Evolutionary conservation across 2,797 vertebrate species (phyloP).

Genomic region (Alosa sapidissima): DNA sequence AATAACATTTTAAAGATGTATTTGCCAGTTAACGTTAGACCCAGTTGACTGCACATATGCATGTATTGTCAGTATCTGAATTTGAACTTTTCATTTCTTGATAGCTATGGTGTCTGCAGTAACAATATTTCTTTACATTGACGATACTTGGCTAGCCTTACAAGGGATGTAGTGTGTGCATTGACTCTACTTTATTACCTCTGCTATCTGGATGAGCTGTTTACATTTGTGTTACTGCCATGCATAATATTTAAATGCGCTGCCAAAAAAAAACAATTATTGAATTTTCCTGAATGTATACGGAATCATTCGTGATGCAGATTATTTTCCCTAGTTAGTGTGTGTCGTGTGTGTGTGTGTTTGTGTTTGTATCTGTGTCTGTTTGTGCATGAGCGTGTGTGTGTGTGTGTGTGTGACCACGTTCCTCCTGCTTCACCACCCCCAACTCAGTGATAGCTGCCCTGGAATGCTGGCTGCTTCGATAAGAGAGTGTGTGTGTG

Average conservation of each 20-base stretch:
- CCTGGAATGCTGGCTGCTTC: constrained; percentile 2
- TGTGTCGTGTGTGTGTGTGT: background rate
- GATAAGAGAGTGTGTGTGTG: constrained; percentile 13
- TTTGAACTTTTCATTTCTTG: background rate
- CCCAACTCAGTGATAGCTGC: background rate
- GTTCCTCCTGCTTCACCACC: background rate
- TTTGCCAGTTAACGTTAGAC: too few relatives aligned
- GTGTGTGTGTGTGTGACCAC: background rate
- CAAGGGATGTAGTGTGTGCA: too few relatives aligned
- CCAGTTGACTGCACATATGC: too few relatives aligned
- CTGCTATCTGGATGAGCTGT: too few relatives aligned
- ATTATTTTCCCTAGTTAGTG: background rate
- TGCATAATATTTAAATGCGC: background rate
- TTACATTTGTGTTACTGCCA: background rate
- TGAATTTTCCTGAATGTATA: background rate
- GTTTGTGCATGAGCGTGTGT: background rate
- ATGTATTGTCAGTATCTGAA: background rate
- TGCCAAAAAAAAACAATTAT: too few relatives aligned
- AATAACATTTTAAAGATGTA: too few relatives aligned
- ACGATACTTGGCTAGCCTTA: too few relatives aligned
- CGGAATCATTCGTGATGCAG: background rate
- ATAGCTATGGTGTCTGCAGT: too few relatives aligned
- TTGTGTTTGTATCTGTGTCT: background rate
- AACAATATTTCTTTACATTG: too few relatives aligned
- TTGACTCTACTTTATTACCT: too few relatives aligned